Conservation (phyloP, 2,113 vertebrate species). For the Irena cyanogastra region DNA sequence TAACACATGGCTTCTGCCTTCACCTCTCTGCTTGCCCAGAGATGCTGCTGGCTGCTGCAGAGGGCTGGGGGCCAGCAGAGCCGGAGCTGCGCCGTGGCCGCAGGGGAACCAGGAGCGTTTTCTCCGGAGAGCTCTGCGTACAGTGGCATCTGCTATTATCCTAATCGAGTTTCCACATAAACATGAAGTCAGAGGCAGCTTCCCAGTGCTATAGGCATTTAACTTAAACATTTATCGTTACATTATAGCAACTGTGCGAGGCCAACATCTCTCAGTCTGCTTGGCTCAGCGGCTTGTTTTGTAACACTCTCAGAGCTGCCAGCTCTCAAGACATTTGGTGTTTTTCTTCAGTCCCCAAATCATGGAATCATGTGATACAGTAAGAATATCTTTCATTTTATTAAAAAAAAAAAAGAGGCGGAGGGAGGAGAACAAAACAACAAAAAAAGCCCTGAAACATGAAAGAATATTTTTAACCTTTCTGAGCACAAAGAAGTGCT, state of each 20-base stretch:
- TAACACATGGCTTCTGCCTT: neutral
- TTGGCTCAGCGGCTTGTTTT: conserved; percentile 62
- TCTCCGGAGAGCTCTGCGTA: neutral
- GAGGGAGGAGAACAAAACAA: neutral
- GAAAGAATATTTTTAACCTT: neutral
- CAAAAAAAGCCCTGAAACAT: neutral
- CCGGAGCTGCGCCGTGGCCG: accelerated
- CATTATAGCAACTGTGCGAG: conserved; percentile 11
- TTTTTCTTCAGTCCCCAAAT: conserved; percentile 58
- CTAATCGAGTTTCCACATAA: neutral
- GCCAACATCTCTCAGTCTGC: conserved; percentile 48
- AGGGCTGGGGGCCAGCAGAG: neutral
- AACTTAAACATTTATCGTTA: conserved; percentile 58
- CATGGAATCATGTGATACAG: neutral
- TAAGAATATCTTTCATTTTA: conserved; percentile 37
- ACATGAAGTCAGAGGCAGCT: neutral
- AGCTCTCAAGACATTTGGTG: conserved; percentile 67
- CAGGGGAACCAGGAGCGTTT: neutral
- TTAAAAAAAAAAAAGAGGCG: neutral
- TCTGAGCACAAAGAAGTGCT: neutral
- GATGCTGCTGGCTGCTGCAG: neutral
- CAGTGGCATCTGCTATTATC: neutral
- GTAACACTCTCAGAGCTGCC: conserved; percentile 53
- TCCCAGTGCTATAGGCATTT: conserved; percentile 24
- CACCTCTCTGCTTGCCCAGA: neutral